Base-by-base conservation (phyloP, 2,888 invertebrate species). In the Tachystola acroxantha region DNA sequence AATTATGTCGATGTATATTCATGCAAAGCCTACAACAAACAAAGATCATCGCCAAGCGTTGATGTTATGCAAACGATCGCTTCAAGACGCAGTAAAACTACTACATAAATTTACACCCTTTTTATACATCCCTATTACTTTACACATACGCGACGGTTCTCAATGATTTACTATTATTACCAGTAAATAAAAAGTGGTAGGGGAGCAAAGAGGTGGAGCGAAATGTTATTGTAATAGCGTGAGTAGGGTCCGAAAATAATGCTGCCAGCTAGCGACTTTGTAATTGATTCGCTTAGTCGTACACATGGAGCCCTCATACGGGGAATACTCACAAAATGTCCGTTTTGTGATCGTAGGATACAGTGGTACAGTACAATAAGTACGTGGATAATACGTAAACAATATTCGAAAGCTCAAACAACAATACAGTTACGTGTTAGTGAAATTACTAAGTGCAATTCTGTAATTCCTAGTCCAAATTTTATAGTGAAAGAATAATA, bases 161-260 rank as follows among this genome's bases (percentile, higher is more conserved):
- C 63, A 53, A 72, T 84, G 82, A 84, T 82, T 85, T 82, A 86
- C 67, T 84, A 85, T 86, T 85, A 84, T 85, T 84, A 84, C 77
- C 66, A 75, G 80, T 82, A 81, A 80, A 84, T 86, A 86, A 85
- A 85, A 86, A 79, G 82, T 86, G 64, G 86, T 77, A 85, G 85
- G 86, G 85, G 86, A 76, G 73, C 71, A 71, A 76, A 75, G 81
- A 82, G 86, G 85, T 85, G 85, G 86, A 81, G 85, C 85, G 71
- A 79, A 77, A 76, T 65, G 64, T 73, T 66, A 72, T 84, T 81
- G 78, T 80, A 70, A 70, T 62, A 54, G 59, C 47, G 57, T 48
- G 70, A 69, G 74, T 69, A 76, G 85, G 86, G 79, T 72, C 73
- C 71, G 66, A 72, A n/a, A 78, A 75, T 79, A 74, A 74, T 71